Conservation (phyloP, 1,140 invertebrate species). For the Caerostris extrusa region DNA sequence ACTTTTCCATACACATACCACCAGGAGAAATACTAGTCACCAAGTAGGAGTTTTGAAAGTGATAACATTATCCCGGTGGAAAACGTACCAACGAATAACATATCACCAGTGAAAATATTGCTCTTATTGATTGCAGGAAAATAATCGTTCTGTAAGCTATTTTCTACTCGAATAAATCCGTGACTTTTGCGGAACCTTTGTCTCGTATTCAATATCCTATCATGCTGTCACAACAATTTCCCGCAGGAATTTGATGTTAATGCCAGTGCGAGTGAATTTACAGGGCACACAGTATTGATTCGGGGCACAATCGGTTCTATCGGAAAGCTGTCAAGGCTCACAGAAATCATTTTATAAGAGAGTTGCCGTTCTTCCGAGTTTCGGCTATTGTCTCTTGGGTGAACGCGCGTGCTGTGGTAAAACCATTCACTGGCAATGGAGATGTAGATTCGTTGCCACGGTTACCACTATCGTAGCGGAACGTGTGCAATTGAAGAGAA, state of each 20-base stretch:
- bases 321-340: slow-evolving; percentile 51
- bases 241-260: slow-evolving; percentile 56
- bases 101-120: slow-evolving; percentile 47
- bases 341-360: slow-evolving; percentile 52
- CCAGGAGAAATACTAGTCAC: not conserved
- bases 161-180: slow-evolving; percentile 53
- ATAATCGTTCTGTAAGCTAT: slow-evolving; percentile 49
- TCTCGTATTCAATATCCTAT: slow-evolving; percentile 36
- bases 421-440: slow-evolving; percentile 11
- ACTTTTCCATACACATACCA: not conserved
- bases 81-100: slow-evolving; percentile 5
- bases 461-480: not conserved
- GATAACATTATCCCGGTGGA: not conserved
- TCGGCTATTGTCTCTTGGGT: slow-evolving; percentile 47
- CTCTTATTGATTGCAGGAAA: slow-evolving; percentile 46
- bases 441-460: slow-evolving; percentile 26
- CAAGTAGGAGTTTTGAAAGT: not conserved
- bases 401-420: not conserved
- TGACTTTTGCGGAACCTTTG: slow-evolving; percentile 57
- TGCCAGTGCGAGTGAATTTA: slow-evolving; percentile 45
- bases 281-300: slow-evolving; percentile 38
- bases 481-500: not conserved
- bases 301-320: slow-evolving; percentile 25
- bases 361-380: slow-evolving; percentile 25
- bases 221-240: slow-evolving; percentile 49